A percentile compares a stretch with the other conserved stretches of the same genome.
phyloP scores from a whole-genome alignment of 1,140 invertebrate genomes.

The Meloidogyne exigua region DNA sequence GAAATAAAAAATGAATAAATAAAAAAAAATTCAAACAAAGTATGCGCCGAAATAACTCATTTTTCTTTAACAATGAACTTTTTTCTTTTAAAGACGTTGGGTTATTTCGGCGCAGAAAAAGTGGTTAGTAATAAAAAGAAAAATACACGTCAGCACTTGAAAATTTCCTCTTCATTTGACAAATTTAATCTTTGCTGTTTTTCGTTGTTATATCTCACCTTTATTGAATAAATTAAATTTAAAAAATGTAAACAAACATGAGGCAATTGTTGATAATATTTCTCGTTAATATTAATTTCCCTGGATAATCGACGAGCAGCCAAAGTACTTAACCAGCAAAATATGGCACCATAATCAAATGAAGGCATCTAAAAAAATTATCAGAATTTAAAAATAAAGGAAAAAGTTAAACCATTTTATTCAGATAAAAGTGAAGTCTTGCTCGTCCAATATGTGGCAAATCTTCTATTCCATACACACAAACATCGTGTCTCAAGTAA shows the following conservation, averaged over 20 bases:
- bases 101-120: not conserved
- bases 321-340: conserved; percentile 28
- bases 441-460: conserved; percentile 12
- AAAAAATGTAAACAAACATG: conserved; percentile 13
- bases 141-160: not conserved
- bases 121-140: not conserved
- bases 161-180: not conserved
- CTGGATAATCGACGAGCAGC: conserved; percentile 4
- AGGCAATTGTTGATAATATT: conserved; percentile 5
- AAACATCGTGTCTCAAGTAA: conserved; percentile 34
- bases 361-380: conserved; percentile 30
- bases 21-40: too few species aligned
- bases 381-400: not conserved
- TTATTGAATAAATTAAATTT: not conserved
- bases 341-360: conserved; percentile 41
- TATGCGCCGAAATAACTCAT: too few species aligned
- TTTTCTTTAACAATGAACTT: too few species aligned
- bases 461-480: conserved; percentile 39
- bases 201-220: not conserved
- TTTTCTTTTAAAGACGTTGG: too few species aligned
- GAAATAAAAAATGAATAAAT: too few species aligned
- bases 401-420: conserved; percentile 33
- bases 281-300: conserved; percentile 5
- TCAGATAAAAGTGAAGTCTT: conserved; percentile 28
- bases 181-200: not conserved